phyloP scores from a whole-genome alignment of 2,113 vertebrate genomes.

The Ptilonorhynchus violaceus region DNA sequence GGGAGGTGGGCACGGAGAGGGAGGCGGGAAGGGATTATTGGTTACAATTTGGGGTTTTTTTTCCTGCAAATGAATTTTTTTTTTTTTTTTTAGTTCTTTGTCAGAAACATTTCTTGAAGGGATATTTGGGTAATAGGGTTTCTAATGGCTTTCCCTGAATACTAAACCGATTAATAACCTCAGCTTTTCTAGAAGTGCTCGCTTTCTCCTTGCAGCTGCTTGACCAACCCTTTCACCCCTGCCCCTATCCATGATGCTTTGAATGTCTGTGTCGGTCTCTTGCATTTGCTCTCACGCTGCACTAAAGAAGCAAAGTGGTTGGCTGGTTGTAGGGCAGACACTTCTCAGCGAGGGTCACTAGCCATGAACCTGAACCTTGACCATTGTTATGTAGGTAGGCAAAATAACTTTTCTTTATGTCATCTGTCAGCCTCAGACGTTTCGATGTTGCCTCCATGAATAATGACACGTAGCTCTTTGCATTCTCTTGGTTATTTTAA shows the following conservation, averaged over 20 bases:
- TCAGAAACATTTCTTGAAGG: conserved; percentile 68
- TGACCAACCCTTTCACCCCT: conserved; percentile 87
- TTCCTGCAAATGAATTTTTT: neutral
- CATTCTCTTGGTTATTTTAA: conserved; percentile 44
- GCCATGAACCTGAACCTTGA: conserved; percentile 89
- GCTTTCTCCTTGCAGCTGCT: conserved; percentile 92
- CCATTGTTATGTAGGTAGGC: conserved; percentile 98
- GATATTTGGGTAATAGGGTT: conserved; percentile 96
- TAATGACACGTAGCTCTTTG: conserved; percentile 49
- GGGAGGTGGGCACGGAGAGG: neutral
- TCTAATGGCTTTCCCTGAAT: conserved; percentile 79
- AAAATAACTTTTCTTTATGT: conserved; percentile 83
- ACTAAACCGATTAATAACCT: conserved; percentile 93
- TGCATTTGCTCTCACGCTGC: conserved; percentile 96
- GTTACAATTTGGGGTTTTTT: neutral
- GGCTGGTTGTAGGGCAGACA: conserved; percentile 96
- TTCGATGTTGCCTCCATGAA: conserved; percentile 64
- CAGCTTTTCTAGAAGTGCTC: conserved; percentile 88
- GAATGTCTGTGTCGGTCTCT: conserved; percentile 97
- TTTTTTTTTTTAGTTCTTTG: neutral
- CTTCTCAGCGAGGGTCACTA: conserved; percentile 92
- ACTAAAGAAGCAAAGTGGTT: conserved; percentile 93
- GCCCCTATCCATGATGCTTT: conserved; percentile 97
- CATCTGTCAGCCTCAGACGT: conserved; percentile 74
- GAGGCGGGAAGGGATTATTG: neutral